Base-by-base conservation (phyloP, 2,113 vertebrate species). In the Heterotis niloticus region DNA sequence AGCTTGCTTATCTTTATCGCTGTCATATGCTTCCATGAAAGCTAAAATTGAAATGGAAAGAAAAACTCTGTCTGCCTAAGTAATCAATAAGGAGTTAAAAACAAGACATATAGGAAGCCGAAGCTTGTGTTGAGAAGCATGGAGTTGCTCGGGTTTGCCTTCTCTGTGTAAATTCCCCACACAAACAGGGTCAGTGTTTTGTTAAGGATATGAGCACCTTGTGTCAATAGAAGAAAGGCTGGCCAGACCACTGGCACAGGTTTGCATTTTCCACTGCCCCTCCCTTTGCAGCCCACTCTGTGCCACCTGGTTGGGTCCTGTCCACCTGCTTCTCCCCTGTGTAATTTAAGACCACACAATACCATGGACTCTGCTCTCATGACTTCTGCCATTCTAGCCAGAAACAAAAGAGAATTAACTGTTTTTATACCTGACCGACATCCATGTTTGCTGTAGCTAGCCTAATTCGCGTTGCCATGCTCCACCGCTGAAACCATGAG, bases 231-330 rank as follows among this genome's bases (percentile, higher is more conserved):
- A 65, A 14, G 51, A 73, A 23, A 52, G 71, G n/a, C 51, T 56
- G 34, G 24, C 18, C 52, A 23, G 23, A 26, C 23, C 71, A 10
- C 71, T 73, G 71, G 52, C 23, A 73, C 23, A 13, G 52, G n/a
- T 9, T 57, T 51, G 52, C 71, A 26, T 73, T 73, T 73, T 73
- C 52, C 71, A 73, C 23, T 73, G 71, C 20, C 52, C 5, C 0
- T 23, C 51, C 17, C 34, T 34, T 20, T 59, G 9, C n/a, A n/a
- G 12, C 57, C 13, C 59, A 34, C 11, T 11, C 69, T 34, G 34
- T 51, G 69, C 34, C 69, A 57, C 24, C 71, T 73, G 52, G 5
- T 73, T 57, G 71, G 71, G 71, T 57, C 51, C 51, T 52, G 26
- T 73, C 51, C 51, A 57, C 23, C 71, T 73, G 71, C 5, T 73